A percentile compares a stretch with the other conserved stretches of the same genome.
These are phyloP conservation scores for Eleginops maclovinus DNA, from an alignment of 2,113 vertebrate species.

Conservation along the genomic window DNA sequence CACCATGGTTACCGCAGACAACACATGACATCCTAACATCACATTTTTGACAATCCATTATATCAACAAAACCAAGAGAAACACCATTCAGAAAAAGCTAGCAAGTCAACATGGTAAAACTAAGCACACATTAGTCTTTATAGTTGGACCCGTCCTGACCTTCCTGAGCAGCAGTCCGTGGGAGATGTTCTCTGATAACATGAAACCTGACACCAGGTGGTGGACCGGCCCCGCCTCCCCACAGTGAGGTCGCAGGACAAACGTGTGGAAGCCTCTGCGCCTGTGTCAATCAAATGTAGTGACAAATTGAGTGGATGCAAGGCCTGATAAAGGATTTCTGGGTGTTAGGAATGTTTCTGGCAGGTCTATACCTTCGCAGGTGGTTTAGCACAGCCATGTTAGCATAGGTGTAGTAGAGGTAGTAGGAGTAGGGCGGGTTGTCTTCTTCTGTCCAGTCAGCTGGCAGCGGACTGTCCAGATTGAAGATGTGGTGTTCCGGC, in stretches of 20 bases:
- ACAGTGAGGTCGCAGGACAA: conserved; percentile 95
- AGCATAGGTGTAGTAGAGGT: conserved; percentile 97
- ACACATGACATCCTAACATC: no score
- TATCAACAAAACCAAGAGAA: no score
- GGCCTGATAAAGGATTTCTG: not conserved
- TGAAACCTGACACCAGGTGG: conserved; percentile 96
- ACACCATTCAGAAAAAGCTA: no score
- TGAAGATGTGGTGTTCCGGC: conserved; percentile 95
- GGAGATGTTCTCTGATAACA: conserved; percentile 98
- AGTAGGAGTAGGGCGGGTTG: conserved; percentile 97
- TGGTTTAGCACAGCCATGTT: conserved; percentile 98
- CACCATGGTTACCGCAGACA: no score
- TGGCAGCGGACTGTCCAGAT: conserved; percentile 92
- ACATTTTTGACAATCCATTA: no score
- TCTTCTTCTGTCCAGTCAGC: conserved; percentile 91
- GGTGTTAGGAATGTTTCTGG: not conserved
- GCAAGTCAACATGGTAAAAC: not conserved
- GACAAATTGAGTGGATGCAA: not conserved
- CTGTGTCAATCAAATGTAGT: conserved; percentile 71
- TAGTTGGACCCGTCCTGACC: conserved; percentile 73
- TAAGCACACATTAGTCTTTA: not conserved
- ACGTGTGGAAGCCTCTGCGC: conserved; percentile 91
- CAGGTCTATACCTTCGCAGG: conserved; percentile 88
- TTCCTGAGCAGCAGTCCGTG: conserved; percentile 95
- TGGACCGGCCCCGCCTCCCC: conserved; percentile 97